These are phyloP conservation scores for Magallana gigas DNA, from an alignment of 1,140 invertebrate species.

Conservation along the genomic window DNA sequence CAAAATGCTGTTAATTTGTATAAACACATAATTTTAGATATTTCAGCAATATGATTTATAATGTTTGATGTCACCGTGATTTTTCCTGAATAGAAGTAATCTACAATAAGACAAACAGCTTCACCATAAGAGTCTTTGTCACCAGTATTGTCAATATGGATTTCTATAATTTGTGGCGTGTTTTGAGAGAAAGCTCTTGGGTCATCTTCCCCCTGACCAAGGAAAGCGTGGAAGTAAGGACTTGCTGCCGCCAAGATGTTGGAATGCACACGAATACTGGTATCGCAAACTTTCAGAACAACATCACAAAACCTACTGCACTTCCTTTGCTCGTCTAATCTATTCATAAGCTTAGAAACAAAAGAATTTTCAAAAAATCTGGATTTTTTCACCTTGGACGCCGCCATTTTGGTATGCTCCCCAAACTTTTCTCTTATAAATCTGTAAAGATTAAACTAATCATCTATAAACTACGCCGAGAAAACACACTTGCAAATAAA, in stretches of 20 bases:
- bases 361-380: constrained; percentile 62
- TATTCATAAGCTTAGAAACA: constrained; percentile 59
- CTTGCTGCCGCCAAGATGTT: constrained; percentile 78
- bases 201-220: constrained; percentile 68
- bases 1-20: constrained; percentile 67
- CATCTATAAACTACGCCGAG: no score
- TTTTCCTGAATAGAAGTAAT: constrained; percentile 77
- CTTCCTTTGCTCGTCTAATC: constrained; percentile 73
- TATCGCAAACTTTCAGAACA: constrained; percentile 74
- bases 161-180: constrained; percentile 77
- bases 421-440: not conserved
- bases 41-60: constrained; percentile 73
- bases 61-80: constrained; percentile 66
- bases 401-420: constrained; percentile 61
- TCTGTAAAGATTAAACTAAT: no score
- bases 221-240: constrained; percentile 76
- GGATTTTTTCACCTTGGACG: constrained; percentile 13
- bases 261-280: constrained; percentile 77
- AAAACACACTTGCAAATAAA: no score
- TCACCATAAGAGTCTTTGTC: constrained; percentile 63
- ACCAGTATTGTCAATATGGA: constrained; percentile 74
- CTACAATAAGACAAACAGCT: constrained; percentile 75
- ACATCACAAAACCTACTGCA: constrained; percentile 78
- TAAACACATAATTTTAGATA: constrained; percentile 75
- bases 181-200: constrained; percentile 75